Conservation (phyloP, 2,888 invertebrate species). For the Ichneumoninae sp. region DNA sequence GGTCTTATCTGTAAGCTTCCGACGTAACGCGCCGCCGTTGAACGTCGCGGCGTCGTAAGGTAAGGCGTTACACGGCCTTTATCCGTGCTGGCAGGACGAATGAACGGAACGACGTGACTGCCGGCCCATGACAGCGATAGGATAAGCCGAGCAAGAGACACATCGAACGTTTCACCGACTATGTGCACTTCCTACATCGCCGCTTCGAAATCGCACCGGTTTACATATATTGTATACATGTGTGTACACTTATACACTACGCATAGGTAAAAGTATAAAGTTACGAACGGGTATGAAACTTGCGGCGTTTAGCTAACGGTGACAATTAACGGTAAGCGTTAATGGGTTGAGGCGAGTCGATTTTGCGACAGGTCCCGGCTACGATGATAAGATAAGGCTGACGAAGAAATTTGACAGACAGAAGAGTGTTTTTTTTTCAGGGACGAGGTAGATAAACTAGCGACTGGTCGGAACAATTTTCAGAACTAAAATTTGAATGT, state of each 20-base stretch:
- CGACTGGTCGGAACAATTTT: neutral
- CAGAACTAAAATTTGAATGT: neutral
- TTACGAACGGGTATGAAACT: neutral
- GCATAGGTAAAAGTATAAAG: neutral
- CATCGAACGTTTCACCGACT: conserved; percentile 4
- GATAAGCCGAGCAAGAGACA: conserved; percentile 74
- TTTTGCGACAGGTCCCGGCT: conserved; percentile 41
- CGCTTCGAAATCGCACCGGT: conserved; percentile 70
- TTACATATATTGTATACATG: neutral
- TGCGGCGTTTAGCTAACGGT: conserved; percentile 64
- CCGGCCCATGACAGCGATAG: conserved; percentile 78
- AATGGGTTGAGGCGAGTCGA: conserved; percentile 52
- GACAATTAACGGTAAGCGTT: conserved; percentile 76
- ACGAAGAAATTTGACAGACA: conserved; percentile 4
- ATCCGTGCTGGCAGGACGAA: conserved; percentile 56
- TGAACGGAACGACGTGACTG: conserved; percentile 72
- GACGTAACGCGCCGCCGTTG: conserved; percentile 47
- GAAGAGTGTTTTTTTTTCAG: neutral
- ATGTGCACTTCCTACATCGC: conserved; percentile 76
- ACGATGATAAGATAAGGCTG: conserved; percentile 31
- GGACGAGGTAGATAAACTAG: neutral
- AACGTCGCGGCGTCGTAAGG: conserved; percentile 7
- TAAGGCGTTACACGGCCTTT: conserved; percentile 41
- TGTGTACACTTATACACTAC: neutral
- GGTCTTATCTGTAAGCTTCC: conserved; percentile 60